These are phyloP conservation scores for Molanna angustata DNA, from an alignment of 2,888 invertebrate species.

Conservation along the genomic window DNA sequence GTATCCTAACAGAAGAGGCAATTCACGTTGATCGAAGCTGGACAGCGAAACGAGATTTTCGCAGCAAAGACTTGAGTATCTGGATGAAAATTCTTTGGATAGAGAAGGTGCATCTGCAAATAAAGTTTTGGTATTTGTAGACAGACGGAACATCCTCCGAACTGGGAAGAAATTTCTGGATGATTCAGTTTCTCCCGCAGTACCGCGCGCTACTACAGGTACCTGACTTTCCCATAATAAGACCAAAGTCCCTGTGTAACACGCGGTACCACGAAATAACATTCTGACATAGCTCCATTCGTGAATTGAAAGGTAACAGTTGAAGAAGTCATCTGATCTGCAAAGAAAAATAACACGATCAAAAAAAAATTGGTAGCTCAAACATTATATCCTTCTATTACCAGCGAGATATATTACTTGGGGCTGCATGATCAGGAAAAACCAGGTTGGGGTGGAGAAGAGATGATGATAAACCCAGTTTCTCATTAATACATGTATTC, in stretches of 20 bases:
- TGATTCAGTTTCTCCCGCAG: constrained; percentile 45
- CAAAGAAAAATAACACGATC: no score
- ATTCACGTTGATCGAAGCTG: no score
- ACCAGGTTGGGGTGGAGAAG: not conserved
- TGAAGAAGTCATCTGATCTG: not conserved
- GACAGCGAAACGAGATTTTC: no score
- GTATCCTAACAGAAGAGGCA: no score
- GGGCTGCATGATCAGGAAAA: not conserved
- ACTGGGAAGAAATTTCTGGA: no score
- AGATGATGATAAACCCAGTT: not conserved
- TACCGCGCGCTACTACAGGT: constrained; percentile 99
- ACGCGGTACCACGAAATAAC: constrained; percentile 56
- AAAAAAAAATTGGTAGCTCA: not conserved
- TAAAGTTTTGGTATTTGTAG: no score
- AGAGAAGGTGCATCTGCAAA: no score
- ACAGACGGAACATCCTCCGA: no score
- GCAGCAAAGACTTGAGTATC: no score
- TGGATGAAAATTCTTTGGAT: no score
- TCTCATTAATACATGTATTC: no score
- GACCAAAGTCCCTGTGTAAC: constrained; percentile 88
- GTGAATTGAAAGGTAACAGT: not conserved
- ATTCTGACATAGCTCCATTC: not conserved
- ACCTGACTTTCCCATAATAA: constrained; percentile 83
- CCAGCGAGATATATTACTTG: not conserved
- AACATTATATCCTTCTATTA: not conserved